phyloP scores from a whole-genome alignment of 2,797 vertebrate genomes.

The Leucoraja ocellata region DNA sequence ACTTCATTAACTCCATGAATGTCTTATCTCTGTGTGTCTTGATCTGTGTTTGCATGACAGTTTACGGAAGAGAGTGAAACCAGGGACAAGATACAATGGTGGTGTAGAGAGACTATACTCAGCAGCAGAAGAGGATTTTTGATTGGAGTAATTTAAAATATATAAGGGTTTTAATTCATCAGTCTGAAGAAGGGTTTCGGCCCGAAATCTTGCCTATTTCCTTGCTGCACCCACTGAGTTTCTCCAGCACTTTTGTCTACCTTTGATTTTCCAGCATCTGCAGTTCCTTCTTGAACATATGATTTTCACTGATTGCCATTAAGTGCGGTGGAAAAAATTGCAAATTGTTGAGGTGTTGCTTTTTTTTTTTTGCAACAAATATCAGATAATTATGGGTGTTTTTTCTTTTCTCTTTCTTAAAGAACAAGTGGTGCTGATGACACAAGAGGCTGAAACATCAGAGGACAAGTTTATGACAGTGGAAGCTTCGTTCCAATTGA shows the following conservation, averaged over 20 bases:
- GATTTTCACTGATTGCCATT: neutral
- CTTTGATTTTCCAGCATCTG: too few relatives aligned
- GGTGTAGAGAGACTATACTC: neutral
- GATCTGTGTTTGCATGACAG: neutral
- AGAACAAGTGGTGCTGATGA: conserved; percentile 71
- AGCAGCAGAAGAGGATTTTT: neutral
- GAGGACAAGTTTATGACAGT: conserved; percentile 83
- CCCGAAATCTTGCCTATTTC: too few relatives aligned
- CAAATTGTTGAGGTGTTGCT: neutral
- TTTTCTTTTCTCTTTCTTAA: conserved; percentile 31
- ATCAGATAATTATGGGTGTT: neutral
- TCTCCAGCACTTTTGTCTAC: too few relatives aligned
- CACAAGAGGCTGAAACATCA: conserved; percentile 73
- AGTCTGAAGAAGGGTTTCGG: too few relatives aligned
- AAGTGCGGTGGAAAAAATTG: neutral
- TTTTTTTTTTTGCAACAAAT: neutral
- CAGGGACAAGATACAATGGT: neutral
- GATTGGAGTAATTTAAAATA: neutral
- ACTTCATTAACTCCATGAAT: neutral
- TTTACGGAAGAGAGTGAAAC: neutral
- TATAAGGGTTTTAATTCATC: neutral
- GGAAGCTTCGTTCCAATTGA: conserved; percentile 83
- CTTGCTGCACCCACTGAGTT: too few relatives aligned
- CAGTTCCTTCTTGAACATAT: too few relatives aligned
- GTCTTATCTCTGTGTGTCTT: neutral